Evolutionary conservation across 2,113 vertebrate genomes (phyloP), one percentile per base, ranked within the genome.

Genomic region (Rousettus leschenaultii): DNA sequence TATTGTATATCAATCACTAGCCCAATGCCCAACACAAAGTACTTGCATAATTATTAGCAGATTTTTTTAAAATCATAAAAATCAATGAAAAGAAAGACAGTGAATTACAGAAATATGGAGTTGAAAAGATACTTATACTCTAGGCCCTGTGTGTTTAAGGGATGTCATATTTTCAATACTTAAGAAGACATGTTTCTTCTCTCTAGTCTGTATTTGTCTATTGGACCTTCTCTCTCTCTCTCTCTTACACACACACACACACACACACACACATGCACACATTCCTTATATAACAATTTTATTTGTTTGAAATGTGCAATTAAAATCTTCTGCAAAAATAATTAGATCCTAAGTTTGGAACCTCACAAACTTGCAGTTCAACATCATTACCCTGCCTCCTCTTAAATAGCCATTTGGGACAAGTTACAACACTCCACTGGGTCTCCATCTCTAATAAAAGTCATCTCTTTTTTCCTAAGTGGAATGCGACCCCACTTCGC

Each of bases 301-400:
- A 79, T 85, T 86, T 84, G 12, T 65, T 61, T 66, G 65, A 70
- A 71, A 57, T 59, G 4, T 59, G n/a, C 19, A 19, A 19, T 45
- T 74, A 57, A 65, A 87, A 59, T 28, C 12, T 78, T 73, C 79
- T 82, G n/a, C 45, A 86, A 78, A 89, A 93, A 57, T 68, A 40
- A 51, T 30, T 35, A 53, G 13, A 5, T 79, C 51, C 19, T 48
- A 95, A 88, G 75, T 7, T 86, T 77, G 75, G 33, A 89, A 89
- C 10, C n/a, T 82, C 43, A 65, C 24, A 71, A 73, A 66, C 14
- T 51, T 57, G 2, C 28, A 45, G 6, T 77, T 55, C 2, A 0
- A 68, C 14, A 33, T 33, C 33, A 38, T 30, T 33, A 79, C 3
- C 14, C 33, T 63, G 22, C 43, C 10, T 57, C n/a, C 35, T 94